These are phyloP conservation scores for Beris chalybata DNA, from an alignment of 2,888 invertebrate genomes.

Conservation along the genomic window DNA sequence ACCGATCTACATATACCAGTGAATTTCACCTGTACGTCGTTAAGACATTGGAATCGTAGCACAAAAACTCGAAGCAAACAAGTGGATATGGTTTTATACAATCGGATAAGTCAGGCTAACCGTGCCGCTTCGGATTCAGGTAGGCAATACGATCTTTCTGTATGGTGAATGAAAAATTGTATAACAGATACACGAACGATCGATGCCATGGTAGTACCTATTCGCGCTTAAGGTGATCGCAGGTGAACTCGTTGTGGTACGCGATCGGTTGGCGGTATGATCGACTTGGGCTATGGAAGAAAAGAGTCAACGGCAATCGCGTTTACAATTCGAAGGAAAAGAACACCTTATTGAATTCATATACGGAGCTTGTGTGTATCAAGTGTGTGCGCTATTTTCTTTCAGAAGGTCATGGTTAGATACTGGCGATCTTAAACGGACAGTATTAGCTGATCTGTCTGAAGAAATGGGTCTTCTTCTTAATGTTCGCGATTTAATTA, in stretches of 20 bases:
- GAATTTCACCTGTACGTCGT: slow-evolving; percentile 33
- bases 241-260: slow-evolving; percentile 30
- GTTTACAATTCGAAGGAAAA: slow-evolving; percentile 32
- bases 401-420: slow-evolving; percentile 56
- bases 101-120: slow-evolving; percentile 22
- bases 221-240: slow-evolving; percentile 30
- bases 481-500: slow-evolving; percentile 30
- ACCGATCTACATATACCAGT: slow-evolving; percentile 33
- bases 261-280: slow-evolving; percentile 16
- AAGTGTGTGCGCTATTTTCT: slow-evolving; percentile 48
- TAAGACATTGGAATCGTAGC: neutral
- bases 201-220: slow-evolving; percentile 23
- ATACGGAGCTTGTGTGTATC: slow-evolving; percentile 26
- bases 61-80: slow-evolving; percentile 31
- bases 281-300: slow-evolving; percentile 9
- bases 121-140: slow-evolving; percentile 17
- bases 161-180: slow-evolving; percentile 25
- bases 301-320: slow-evolving; percentile 25
- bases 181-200: slow-evolving; percentile 15
- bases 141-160: slow-evolving; percentile 18
- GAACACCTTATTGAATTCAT: slow-evolving; percentile 37
- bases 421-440: slow-evolving; percentile 52
- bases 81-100: slow-evolving; percentile 36
- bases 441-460: slow-evolving; percentile 54
- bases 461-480: slow-evolving; percentile 52